A percentile compares a stretch with the other conserved stretches of the same genome.
Evolutionary conservation across 1,140 invertebrate genomes (phyloP).

Genomic region (Scaptomyza hsui): DNA sequence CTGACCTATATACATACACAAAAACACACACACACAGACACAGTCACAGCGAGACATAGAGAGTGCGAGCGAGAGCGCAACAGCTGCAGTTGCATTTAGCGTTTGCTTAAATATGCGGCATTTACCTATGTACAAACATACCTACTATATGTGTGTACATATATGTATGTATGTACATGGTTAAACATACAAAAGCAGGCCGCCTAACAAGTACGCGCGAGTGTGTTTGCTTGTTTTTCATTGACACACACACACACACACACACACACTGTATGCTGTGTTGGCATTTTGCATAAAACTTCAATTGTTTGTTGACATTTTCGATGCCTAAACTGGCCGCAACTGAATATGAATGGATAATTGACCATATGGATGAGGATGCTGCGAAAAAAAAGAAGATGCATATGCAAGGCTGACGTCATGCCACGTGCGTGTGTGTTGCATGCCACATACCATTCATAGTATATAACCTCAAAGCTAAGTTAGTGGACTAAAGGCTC

Average conservation of each 20-base stretch:
- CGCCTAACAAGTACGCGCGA: constrained; percentile 12
- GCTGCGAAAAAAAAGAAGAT: neutral
- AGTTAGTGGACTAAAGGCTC: neutral
- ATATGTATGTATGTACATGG: constrained; percentile 20
- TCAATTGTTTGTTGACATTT: constrained; percentile 55
- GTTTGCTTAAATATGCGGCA: constrained; percentile 20
- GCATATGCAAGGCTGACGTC: neutral
- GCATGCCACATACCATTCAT: constrained; percentile 15
- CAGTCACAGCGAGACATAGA: neutral
- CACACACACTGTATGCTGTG: constrained; percentile 1
- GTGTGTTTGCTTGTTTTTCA: constrained; percentile 20
- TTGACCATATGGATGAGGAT: neutral
- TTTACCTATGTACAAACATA: constrained; percentile 1
- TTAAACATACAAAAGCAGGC: constrained; percentile 31
- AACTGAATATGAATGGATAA: neutral
- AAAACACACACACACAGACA: constrained; percentile 16
- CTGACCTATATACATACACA: constrained; percentile 69
- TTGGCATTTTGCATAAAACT: constrained; percentile 44
- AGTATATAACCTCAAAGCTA: constrained; percentile 1
- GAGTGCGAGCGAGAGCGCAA: constrained; percentile 24
- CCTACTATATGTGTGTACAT: too few species aligned
- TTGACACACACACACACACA: constrained; percentile 13
- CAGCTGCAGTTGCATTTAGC: constrained; percentile 24
- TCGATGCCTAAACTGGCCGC: constrained; percentile 18
- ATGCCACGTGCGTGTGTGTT: too few species aligned